Base-by-base conservation (phyloP, 2,797 vertebrate genomes). In the Eulemur coronatus region DNA sequence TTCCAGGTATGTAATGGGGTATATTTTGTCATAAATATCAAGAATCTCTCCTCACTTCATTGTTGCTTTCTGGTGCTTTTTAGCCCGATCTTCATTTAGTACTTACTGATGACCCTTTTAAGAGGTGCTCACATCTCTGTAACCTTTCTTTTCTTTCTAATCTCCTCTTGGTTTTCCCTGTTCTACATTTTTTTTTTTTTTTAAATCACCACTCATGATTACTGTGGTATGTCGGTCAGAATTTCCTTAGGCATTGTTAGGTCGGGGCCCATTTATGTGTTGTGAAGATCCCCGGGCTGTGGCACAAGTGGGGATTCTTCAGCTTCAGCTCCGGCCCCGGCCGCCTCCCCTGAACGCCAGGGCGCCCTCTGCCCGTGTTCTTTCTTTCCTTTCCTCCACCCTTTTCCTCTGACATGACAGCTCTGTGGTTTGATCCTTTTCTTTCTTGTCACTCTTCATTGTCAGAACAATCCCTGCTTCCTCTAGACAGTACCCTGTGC, bases 211-310 rank as follows among this genome's bases (percentile, higher is more conserved):
- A 55, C 89, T 97, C 50, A 38, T 73, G 89, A 96, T 95, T 86
- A 84, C 46, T 95, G 38, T 93, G 70, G 26, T 95, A 94, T 97
- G 57, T 96, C 94, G 95, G 97, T 93, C 95, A 95, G 9, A 57
- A 52, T 95, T 91, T 91, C 43, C 82, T 80, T 84, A n/a, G 33
- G 41, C 1, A 10, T 70, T 59, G 46, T 81, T 81, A 84, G 86
- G 24, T 67, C n/a, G 43, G 50, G 73, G 41, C 75, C 69, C 38
- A 18, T 81, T 96, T 88, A 33, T 55, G 13, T n/a, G 33, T 38
- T 69, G 24, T 67, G 30, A 91, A 52, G 89, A 33, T 92, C 65
- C 63, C 41, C 2, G 30, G 5, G 30, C 55, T 33, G 35, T 43
- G 28, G 46, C 35, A 33, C 7, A 81, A 86, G 75, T 33, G 63